phyloP scores from a whole-genome alignment of 2,888 invertebrate species.

The Graphium colonna region DNA sequence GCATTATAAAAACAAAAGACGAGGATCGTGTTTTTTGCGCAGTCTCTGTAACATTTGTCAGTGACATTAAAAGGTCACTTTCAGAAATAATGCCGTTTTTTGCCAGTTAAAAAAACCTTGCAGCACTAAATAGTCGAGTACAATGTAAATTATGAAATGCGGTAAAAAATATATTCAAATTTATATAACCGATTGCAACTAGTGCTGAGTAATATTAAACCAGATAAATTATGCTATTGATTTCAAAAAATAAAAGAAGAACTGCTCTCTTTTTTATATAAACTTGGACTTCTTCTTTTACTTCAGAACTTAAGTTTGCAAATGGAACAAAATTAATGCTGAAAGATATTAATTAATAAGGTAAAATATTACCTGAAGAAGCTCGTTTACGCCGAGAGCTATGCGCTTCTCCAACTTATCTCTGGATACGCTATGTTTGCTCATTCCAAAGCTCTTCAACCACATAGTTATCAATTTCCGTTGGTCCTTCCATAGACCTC shows the following conservation, averaged over 20 bases:
- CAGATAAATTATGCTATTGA: no score
- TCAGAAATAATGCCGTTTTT: slow-evolving; percentile 43
- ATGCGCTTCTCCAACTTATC: slow-evolving; percentile 84
- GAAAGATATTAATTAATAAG: background rate
- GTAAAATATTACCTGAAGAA: slow-evolving; percentile 70
- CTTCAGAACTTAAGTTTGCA: no score
- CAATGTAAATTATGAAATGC: slow-evolving; percentile 16
- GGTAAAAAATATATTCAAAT: background rate
- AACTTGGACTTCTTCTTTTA: no score
- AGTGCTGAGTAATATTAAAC: no score
- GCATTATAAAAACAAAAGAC: slow-evolving; percentile 39
- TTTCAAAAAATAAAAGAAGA: no score
- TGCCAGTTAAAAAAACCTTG: slow-evolving; percentile 34
- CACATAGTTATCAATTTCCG: slow-evolving; percentile 86
- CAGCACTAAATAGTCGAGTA: slow-evolving; percentile 24
- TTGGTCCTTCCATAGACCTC: slow-evolving; percentile 90
- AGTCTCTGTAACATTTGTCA: slow-evolving; percentile 43
- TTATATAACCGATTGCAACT: no score
- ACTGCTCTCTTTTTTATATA: no score
- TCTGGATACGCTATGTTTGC: slow-evolving; percentile 81
- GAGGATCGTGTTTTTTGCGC: slow-evolving; percentile 38
- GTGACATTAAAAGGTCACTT: slow-evolving; percentile 54
- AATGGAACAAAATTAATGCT: no score
- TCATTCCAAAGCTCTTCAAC: slow-evolving; percentile 86
- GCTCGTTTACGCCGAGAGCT: slow-evolving; percentile 79